These are phyloP conservation scores for Borostomias antarcticus DNA, from an alignment of 2,797 vertebrate genomes.

Conservation along the genomic window DNA sequence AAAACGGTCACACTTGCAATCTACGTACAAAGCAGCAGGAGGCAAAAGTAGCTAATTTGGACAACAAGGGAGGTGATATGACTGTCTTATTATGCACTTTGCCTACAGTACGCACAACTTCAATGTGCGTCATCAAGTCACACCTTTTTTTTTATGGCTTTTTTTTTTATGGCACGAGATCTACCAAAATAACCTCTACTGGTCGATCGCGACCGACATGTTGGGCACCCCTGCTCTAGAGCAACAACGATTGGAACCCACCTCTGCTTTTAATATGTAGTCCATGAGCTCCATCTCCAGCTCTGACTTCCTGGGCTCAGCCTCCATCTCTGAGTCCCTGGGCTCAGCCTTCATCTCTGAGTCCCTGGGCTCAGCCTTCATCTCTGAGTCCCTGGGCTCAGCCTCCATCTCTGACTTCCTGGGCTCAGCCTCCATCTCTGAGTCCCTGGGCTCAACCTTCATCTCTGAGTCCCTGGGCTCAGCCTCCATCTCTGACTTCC, in stretches of 20 bases:
- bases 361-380: background rate
- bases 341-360: background rate
- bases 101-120: no score
- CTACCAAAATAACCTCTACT: no score
- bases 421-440: background rate
- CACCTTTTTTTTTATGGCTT: no score
- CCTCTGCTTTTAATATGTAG: constrained; percentile 49
- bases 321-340: constrained; percentile 7
- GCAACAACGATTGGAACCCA: constrained; percentile 17
- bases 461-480: background rate
- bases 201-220: no score
- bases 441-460: background rate
- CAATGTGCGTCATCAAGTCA: no score
- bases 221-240: background rate
- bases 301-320: constrained; percentile 20
- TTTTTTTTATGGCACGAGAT: no score
- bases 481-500: background rate
- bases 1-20: no score
- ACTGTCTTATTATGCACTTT: no score
- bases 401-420: background rate
- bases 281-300: constrained; percentile 43
- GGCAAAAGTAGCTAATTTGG: no score
- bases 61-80: no score
- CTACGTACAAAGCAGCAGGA: no score
- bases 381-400: background rate